Conservation (phyloP, 2,888 invertebrate species). For the Pyrgus malvae region DNA sequence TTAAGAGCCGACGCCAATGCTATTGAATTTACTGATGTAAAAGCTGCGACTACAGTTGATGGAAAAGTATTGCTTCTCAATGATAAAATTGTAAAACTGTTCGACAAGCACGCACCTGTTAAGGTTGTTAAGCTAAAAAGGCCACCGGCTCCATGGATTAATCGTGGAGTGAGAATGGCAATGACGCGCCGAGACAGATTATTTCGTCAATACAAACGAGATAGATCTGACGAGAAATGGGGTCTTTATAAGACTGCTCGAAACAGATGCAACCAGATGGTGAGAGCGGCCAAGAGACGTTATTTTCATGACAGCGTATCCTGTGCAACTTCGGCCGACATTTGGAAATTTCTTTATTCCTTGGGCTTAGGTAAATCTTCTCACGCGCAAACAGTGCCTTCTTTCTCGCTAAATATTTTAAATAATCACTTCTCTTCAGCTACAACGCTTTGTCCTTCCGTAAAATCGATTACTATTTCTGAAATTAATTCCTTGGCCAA, state of each 20-base stretch:
- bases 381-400: neutral
- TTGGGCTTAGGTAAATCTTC: neutral
- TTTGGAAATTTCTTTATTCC: conserved; percentile 20
- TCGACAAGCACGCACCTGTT: neutral
- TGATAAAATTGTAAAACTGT: neutral
- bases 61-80: conserved; percentile 6
- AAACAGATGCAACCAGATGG: conserved; percentile 16
- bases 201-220: conserved; percentile 1
- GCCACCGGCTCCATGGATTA: conserved; percentile 2
- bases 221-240: conserved; percentile 6
- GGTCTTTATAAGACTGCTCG: neutral
- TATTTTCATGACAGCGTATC: conserved; percentile 16
- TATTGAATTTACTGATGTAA: neutral
- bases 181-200: neutral
- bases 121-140: neutral
- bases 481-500: neutral
- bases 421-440: neutral
- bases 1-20: neutral
- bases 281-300: conserved; percentile 13
- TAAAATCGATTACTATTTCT: neutral
- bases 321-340: conserved; percentile 10
- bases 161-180: neutral
- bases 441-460: neutral
- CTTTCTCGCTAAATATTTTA: neutral
- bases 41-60: neutral